phyloP scores from a whole-genome alignment of 2,888 invertebrate species.

The Cheilosia vernalis region DNA sequence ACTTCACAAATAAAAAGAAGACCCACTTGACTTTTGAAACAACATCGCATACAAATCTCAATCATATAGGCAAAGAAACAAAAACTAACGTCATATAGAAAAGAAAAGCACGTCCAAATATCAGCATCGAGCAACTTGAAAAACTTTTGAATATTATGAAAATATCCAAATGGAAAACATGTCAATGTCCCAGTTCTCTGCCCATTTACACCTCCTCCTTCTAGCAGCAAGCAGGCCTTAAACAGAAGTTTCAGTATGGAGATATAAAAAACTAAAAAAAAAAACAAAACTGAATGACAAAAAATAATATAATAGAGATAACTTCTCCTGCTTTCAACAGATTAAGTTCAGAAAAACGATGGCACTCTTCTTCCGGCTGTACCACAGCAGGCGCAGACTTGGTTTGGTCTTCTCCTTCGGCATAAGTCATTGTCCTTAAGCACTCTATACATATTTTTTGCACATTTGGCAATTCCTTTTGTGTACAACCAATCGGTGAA shows the following conservation, averaged over 20 bases:
- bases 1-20: neutral
- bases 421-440: conserved; percentile 71
- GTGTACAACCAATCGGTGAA: conserved; percentile 35
- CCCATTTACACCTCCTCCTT: conserved; percentile 43
- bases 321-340: conserved; percentile 70
- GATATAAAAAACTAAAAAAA: conserved; percentile 2
- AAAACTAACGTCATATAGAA: conserved; percentile 32
- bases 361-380: conserved; percentile 60
- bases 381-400: conserved; percentile 13
- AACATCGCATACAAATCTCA: neutral
- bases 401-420: conserved; percentile 31
- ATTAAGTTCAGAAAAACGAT: conserved; percentile 64
- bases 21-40: conserved; percentile 1
- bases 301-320: conserved; percentile 66
- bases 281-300: neutral
- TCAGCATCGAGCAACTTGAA: conserved; percentile 23
- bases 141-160: conserved; percentile 71
- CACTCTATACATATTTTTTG: conserved; percentile 63
- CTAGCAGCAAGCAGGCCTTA: conserved; percentile 18
- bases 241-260: conserved; percentile 64
- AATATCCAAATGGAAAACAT: conserved; percentile 72
- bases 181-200: conserved; percentile 55
- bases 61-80: neutral
- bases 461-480: conserved; percentile 54
- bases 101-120: conserved; percentile 27